Conservation (phyloP, 2,797 vertebrate genomes). For the Centropyge bicolor region DNA sequence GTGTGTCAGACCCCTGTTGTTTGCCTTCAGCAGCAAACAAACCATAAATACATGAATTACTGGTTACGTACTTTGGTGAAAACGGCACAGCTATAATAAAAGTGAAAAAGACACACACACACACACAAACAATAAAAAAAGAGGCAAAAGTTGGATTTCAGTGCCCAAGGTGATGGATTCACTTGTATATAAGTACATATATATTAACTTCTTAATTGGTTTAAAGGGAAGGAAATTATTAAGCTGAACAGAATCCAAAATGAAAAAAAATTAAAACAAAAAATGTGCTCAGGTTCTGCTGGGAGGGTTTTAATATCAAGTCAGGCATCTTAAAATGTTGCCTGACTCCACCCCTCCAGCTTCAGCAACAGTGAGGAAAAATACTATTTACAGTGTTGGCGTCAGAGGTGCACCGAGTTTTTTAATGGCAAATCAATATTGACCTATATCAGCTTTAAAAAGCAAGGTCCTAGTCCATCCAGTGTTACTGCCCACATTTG, state of each 20-base stretch:
- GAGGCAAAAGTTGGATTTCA: conserved; percentile 10
- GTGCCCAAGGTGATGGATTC: conserved; percentile 49
- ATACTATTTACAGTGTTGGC: conserved; percentile 58
- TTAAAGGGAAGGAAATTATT: conserved; percentile 25
- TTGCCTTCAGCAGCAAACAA: conserved; percentile 74
- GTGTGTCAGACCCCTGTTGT: conserved; percentile 88
- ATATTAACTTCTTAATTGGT: conserved; percentile 51
- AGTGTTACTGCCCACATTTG: background rate
- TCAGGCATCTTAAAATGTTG: background rate
- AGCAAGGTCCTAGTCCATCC: background rate
- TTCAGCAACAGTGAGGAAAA: background rate
- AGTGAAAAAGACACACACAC: conserved; percentile 48
- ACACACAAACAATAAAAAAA: background rate
- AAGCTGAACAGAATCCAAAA: conserved; percentile 6
- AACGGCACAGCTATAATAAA: conserved; percentile 53
- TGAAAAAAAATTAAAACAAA: background rate
- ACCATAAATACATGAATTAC: conserved; percentile 79
- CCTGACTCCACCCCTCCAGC: background rate
- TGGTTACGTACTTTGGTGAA: conserved; percentile 72
- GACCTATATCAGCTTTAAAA: background rate
- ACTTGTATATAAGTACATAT: conserved; percentile 51
- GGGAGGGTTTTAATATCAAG: conserved; percentile 2
- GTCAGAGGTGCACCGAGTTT: background rate
- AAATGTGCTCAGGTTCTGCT: conserved; percentile 10
- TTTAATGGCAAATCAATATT: background rate